phyloP scores from a whole-genome alignment of 2,888 invertebrate genomes.

The Standfussiana lucernea region DNA sequence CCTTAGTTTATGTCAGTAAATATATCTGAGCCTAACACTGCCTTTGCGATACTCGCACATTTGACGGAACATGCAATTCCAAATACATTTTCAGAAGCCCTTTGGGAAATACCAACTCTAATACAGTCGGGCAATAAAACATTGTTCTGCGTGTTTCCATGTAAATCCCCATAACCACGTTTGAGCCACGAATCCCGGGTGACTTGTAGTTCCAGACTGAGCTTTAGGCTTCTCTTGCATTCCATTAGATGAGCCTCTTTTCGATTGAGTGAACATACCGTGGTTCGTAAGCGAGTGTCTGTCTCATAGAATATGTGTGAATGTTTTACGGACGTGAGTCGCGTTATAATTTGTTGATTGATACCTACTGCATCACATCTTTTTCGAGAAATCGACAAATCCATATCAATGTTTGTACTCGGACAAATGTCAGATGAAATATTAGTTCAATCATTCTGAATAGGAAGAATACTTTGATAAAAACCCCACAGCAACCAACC shows the following conservation, averaged over 20 bases:
- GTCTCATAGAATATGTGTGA: slow-evolving; percentile 49
- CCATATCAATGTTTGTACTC: background rate
- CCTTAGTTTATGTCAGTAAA: slow-evolving; percentile 27
- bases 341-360: slow-evolving; percentile 1
- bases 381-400: background rate
- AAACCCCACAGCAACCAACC: background rate
- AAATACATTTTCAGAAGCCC: slow-evolving; percentile 80
- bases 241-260: slow-evolving; percentile 44
- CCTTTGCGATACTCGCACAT: slow-evolving; percentile 59
- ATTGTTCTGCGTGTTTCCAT: slow-evolving; percentile 84
- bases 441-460: background rate
- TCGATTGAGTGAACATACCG: slow-evolving; percentile 50
- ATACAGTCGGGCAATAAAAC: slow-evolving; percentile 83
- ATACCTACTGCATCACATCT: background rate
- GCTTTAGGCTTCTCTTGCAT: slow-evolving; percentile 59
- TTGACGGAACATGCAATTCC: slow-evolving; percentile 76
- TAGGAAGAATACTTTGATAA: background rate
- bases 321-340: background rate
- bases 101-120: slow-evolving; percentile 86
- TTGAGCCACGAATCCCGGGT: slow-evolving; percentile 77
- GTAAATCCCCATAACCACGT: slow-evolving; percentile 85
- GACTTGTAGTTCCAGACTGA: slow-evolving; percentile 77
- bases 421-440: background rate
- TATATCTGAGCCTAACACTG: slow-evolving; percentile 24
- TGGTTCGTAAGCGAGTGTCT: slow-evolving; percentile 15